Evolutionary conservation across 1,140 invertebrate species (phyloP), one percentile per base, ranked within the genome.

Genomic region (Pseudomyrmex flavicornis): DNA sequence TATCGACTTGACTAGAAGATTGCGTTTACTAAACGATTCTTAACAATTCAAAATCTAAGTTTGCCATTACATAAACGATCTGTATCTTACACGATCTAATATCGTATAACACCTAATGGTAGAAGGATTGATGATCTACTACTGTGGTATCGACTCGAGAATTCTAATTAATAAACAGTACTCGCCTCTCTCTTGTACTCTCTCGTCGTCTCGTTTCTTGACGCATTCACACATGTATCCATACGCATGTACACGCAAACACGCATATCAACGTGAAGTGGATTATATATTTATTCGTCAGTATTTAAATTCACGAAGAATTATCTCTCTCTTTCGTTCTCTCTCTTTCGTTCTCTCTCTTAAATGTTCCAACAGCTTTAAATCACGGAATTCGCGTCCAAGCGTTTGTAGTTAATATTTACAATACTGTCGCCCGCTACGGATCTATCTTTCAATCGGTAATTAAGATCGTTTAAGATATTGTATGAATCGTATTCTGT

Each of bases 71-170:
- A 90, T 91, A 90, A 80, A 91, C 90, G 85, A 90, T 91, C 89
- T 89, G 83, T 83, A 90, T 82, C 92, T 88, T 88, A 35, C 35
- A 88, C 58, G 61, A 82, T 79, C 90, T 93, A 93, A 79, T 91
- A 92, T 93, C 88, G 83, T 92, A 90, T 91, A 93, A 93, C 93
- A 93, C 83, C 91, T 93, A 93, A 92, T 92, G 91, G 91, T 93
- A 93, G 92, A 92, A 92, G 91, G 92, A 35, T 35, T 35, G 35
- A 93, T 93, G 68, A 90, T 85, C 91, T 92, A 92, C 74, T 85
- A 69, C 35, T 35, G 35, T 35, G 35, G 91, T 88, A 90, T 84
- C 86, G 82, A 87, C 35, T 35, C 85, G 90, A 91, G 88, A 86
- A 91, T 63, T 58, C 52, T 86, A 87, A 89, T 75, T 75, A 91